Evolutionary conservation across 2,888 invertebrate genomes (phyloP).

Genomic region (Luperina nickerlii): DNA sequence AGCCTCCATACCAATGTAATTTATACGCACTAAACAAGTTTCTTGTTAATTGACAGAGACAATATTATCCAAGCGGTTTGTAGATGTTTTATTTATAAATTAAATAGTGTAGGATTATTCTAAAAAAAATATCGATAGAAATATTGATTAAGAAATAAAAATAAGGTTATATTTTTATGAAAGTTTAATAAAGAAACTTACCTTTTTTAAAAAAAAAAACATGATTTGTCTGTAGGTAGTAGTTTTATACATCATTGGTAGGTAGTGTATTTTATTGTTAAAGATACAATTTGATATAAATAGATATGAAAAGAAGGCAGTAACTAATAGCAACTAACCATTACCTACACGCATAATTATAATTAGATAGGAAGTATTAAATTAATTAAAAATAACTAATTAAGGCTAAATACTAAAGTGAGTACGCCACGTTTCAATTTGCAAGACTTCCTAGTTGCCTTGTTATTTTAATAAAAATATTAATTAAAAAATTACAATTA

Average conservation of each 20-base stretch:
- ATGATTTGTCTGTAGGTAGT: no score
- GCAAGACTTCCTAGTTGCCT: conserved; percentile 51
- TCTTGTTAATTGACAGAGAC: conserved; percentile 41
- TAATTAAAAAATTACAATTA: conserved; percentile 43
- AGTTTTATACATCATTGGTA: no score
- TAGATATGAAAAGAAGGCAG: not conserved
- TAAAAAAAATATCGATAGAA: not conserved
- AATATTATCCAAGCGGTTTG: not conserved
- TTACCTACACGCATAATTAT: not conserved
- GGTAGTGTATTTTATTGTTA: not conserved
- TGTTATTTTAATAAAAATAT: conserved; percentile 33
- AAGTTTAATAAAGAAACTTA: not conserved
- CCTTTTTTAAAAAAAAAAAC: no score
- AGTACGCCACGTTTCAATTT: conserved; percentile 34
- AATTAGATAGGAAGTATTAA: conserved; percentile 18
- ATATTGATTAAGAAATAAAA: not conserved
- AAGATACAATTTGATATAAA: not conserved
- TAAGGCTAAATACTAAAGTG: conserved; percentile 32
- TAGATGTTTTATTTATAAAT: not conserved
- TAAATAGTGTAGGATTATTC: not conserved
- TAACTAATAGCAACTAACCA: conserved; percentile 12
- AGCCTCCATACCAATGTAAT: conserved; percentile 51
- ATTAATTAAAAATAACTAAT: conserved; percentile 46
- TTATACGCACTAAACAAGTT: conserved; percentile 38
- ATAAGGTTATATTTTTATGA: not conserved